Percentiles rank a stretch among this genome's conserved stretches.
These are phyloP conservation scores for Rhagoletis zephyria DNA, from an alignment of 1,140 invertebrate species.

Conservation along the genomic window DNA sequence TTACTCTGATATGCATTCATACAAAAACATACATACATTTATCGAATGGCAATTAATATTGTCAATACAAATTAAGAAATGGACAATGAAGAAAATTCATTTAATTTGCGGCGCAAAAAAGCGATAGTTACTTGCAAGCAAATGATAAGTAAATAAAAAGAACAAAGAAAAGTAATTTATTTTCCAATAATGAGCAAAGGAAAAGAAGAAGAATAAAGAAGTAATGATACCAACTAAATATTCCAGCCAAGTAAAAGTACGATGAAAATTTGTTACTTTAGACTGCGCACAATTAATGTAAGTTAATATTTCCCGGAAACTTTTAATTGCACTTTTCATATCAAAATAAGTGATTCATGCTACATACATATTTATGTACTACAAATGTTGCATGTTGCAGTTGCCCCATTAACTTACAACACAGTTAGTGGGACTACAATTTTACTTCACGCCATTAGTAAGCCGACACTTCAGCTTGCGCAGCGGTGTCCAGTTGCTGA, in stretches of 20 bases:
- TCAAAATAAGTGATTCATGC: background rate
- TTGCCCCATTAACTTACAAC: too few species aligned
- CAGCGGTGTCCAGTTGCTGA: background rate
- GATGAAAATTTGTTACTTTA: background rate
- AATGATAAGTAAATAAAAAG: too few species aligned
- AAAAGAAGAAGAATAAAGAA: background rate
- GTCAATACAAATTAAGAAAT: background rate
- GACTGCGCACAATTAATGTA: background rate
- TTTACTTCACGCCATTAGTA: background rate
- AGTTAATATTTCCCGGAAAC: background rate
- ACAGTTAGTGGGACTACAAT: too few species aligned
- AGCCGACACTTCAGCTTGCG: background rate
- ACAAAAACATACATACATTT: background rate
- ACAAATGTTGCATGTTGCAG: too few species aligned
- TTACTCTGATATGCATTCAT: background rate
- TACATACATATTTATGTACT: too few species aligned
- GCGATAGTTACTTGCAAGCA: constrained; percentile 15
- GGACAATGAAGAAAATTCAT: background rate
- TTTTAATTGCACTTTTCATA: constrained; percentile 34
- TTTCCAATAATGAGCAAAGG: constrained; percentile 2
- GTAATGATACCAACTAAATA: background rate
- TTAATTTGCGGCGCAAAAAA: background rate
- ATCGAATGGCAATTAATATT: background rate
- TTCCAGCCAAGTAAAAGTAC: background rate
- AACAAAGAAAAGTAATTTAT: constrained; percentile 22